A percentile compares a stretch with the other conserved stretches of the same genome.
These are phyloP conservation scores for Perca flavescens DNA, from an alignment of 2,113 vertebrate species.

Conservation along the genomic window DNA sequence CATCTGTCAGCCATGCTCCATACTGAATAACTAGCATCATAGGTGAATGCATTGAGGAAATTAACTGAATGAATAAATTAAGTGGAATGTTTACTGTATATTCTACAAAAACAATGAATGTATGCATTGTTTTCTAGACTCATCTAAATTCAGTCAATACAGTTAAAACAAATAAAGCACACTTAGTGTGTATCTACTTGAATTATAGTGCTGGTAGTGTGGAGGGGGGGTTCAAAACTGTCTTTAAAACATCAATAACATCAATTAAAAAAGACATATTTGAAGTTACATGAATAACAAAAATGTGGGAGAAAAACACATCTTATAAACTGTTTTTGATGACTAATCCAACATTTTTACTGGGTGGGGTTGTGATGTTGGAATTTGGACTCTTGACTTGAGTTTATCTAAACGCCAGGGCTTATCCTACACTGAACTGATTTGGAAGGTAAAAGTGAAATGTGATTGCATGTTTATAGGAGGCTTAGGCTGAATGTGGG, in stretches of 20 bases:
- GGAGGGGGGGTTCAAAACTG: too few relatives aligned
- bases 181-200: neutral
- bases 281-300: neutral
- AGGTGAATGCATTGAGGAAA: neutral
- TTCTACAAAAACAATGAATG: neutral
- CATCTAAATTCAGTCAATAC: neutral
- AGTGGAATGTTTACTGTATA: too few relatives aligned
- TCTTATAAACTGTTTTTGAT: neutral
- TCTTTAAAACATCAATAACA: neutral
- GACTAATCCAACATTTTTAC: neutral
- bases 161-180: neutral
- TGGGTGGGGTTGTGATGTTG: neutral
- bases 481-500: neutral
- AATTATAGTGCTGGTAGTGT: neutral
- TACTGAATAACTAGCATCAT: neutral
- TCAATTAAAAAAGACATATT: neutral
- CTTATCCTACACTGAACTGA: constrained; percentile 10
- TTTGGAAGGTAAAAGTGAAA: constrained; percentile 9
- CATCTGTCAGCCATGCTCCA: neutral
- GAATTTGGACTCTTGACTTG: neutral
- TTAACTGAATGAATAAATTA: neutral
- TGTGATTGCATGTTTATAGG: constrained; percentile 23
- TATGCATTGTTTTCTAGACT: neutral
- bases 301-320: neutral
- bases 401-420: neutral